These are phyloP conservation scores for Tridacna gigas DNA, from an alignment of 2,888 invertebrate genomes.

Conservation along the genomic window DNA sequence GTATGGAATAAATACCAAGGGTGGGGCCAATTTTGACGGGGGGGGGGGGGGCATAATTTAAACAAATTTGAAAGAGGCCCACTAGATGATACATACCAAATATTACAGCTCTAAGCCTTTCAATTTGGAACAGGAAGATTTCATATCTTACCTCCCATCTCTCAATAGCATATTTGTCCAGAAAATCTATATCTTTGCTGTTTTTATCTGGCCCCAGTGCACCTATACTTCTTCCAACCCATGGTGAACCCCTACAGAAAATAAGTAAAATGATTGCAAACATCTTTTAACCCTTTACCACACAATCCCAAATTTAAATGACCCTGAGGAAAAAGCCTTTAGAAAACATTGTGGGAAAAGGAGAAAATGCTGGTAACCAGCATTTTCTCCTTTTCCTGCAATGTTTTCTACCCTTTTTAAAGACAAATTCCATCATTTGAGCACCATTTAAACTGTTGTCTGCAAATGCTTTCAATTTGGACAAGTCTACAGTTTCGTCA, in stretches of 20 bases:
- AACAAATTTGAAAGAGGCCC: no score
- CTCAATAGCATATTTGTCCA: constrained; percentile 96
- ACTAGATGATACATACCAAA: no score
- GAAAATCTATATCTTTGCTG: constrained; percentile 92
- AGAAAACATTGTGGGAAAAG: background rate
- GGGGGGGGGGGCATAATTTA: no score
- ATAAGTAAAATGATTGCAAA: no score
- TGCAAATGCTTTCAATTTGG: no score
- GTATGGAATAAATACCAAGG: no score
- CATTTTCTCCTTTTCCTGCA: background rate
- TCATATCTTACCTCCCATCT: constrained; percentile 90
- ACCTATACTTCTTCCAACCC: constrained; percentile 88
- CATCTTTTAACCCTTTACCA: background rate
- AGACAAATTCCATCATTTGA: no score
- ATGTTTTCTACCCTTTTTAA: background rate
- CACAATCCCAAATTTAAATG: background rate
- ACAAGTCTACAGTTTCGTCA: no score
- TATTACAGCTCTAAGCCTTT: no score
- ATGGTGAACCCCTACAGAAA: constrained; percentile 90
- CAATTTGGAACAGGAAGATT: no score
- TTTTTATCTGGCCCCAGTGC: constrained; percentile 93
- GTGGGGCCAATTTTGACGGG: no score
- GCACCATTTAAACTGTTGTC: no score
- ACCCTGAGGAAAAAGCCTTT: background rate
- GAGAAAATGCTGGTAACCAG: background rate